Conservation (phyloP, 2,888 invertebrate species). For the Caprella mutica region DNA sequence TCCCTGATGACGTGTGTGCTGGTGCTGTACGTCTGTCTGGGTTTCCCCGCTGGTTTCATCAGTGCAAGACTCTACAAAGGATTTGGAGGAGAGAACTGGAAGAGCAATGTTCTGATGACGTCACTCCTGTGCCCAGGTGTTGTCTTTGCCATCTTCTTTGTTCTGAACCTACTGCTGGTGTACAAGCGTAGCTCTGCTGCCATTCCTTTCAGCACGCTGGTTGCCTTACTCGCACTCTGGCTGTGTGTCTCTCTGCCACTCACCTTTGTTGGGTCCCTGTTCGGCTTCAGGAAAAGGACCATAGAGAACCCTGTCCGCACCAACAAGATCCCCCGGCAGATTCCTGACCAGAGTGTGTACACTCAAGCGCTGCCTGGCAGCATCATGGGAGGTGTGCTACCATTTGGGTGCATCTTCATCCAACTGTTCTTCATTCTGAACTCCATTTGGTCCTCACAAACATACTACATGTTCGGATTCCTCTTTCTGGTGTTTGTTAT, state of each 20-base stretch:
- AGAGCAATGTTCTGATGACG: slow-evolving; percentile 90
- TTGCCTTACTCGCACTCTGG: slow-evolving; percentile 91
- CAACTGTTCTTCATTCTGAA: slow-evolving; percentile 98
- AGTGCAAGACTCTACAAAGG: slow-evolving; percentile 96
- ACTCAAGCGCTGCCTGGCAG: slow-evolving; percentile 90
- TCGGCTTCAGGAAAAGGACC: slow-evolving; percentile 84
- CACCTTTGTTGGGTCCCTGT: slow-evolving; percentile 95
- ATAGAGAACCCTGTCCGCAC: slow-evolving; percentile 74
- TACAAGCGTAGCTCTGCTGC: slow-evolving; percentile 90
- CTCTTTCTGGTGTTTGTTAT: slow-evolving; percentile 95
- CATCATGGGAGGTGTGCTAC: slow-evolving; percentile 95
- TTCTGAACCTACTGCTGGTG: slow-evolving; percentile 94
- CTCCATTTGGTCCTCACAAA: slow-evolving; percentile 90
- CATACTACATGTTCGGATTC: slow-evolving; percentile 99
- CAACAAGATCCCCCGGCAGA: slow-evolving; percentile 96
- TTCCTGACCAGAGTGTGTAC: slow-evolving; percentile 97
- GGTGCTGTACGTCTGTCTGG: slow-evolving; percentile 91
- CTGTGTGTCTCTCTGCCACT: slow-evolving; percentile 96
- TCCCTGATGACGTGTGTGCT: slow-evolving; percentile 97
- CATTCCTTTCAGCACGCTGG: slow-evolving; percentile 88
- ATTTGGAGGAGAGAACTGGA: slow-evolving; percentile 97
- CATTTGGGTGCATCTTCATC: slow-evolving; percentile 97
- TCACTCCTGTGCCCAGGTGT: slow-evolving; percentile 93
- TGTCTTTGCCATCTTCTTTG: slow-evolving; percentile 91
- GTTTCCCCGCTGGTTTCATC: slow-evolving; percentile 92